Base-by-base conservation (phyloP, 2,888 invertebrate species). In the Phyto melanocephala region DNA sequence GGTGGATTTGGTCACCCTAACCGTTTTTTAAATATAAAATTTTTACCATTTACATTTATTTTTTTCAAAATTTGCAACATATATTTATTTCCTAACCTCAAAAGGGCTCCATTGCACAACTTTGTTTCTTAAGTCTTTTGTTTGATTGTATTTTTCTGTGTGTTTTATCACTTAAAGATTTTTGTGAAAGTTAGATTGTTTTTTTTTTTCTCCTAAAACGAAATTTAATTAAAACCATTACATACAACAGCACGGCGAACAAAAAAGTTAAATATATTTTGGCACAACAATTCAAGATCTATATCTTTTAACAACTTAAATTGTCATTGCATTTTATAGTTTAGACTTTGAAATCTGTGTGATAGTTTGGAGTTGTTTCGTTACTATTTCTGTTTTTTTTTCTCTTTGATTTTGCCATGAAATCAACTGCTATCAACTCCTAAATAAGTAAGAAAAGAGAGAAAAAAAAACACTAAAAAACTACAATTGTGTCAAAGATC, bases 401-500 rank as follows among this genome's bases (percentile, higher is more conserved):
- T 58, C 17, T 60, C 45, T 75, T 65, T 45, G 35, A 35, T 75
- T 65, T 65, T 33, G 11, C 42, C 35, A 45, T 70, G 47, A 37
- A 63, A 45, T 35, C n/a, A n/a, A 6, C 28, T 28, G 33, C 45
- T 52, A 68, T 11, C 22, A 68, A 54, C 58, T 42, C 40, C 60
- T 17, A 28, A 28, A 37, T 37, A 22, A 24, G 28, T 28, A 37
- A 22, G 15, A 40, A 58, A 60, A 8, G 20, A 8, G 47, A n/a
- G 2, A 22, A 33, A 50, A 33, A 45, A 54, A 17, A n/a, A 37
- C 42, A 65, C 67, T 67, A 80, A 52, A 79, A 79, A 82, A 79
- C 79, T 71, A 67, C 79, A 82, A 78, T 82, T 82, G 82, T 82
- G 82, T 82, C 82, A 82, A 82, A 82, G 82, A 82, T 82, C 82